phyloP scores from a whole-genome alignment of 2,888 invertebrate genomes.

The Hoplodrina blanda region DNA sequence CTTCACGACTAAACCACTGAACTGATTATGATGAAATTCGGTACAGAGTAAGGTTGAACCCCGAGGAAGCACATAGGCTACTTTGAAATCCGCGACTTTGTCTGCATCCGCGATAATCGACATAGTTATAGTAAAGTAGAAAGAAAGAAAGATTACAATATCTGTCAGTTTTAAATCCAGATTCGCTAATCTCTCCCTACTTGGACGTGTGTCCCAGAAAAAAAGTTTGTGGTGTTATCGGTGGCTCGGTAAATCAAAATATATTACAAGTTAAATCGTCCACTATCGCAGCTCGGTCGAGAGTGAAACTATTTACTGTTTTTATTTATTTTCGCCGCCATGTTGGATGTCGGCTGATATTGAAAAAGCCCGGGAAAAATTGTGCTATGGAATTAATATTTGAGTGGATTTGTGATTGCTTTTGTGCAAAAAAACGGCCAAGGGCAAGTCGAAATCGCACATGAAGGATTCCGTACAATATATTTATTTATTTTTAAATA shows the following conservation, averaged over 20 bases:
- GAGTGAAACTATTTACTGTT: slow-evolving; percentile 54
- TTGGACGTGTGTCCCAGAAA: slow-evolving; percentile 15
- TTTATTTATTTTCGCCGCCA: slow-evolving; percentile 48
- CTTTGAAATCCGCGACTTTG: too few species aligned
- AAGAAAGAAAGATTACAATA: too few species aligned
- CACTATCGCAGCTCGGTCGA: slow-evolving; percentile 51
- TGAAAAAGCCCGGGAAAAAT: slow-evolving; percentile 30
- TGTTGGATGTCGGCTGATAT: slow-evolving; percentile 43
- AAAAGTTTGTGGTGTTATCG: slow-evolving; percentile 66
- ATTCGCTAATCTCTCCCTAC: slow-evolving; percentile 36
- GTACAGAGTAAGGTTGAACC: too few species aligned
- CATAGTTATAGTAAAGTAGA: too few species aligned
- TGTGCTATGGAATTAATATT: slow-evolving; percentile 18
- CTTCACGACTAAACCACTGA: too few species aligned
- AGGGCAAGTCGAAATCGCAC: too few species aligned
- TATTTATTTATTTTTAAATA: too few species aligned
- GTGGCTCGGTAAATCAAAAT: slow-evolving; percentile 67
- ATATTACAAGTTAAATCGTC: slow-evolving; percentile 65
- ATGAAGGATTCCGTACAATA: too few species aligned
- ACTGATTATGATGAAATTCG: too few species aligned
- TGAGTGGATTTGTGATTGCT: slow-evolving; percentile 11
- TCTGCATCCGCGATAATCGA: too few species aligned
- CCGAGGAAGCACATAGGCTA: too few species aligned
- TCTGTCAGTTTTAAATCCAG: not conserved
- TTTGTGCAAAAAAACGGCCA: not conserved